Conservation (phyloP, 2,797 vertebrate species). For the Chiloscyllium punctatum region DNA sequence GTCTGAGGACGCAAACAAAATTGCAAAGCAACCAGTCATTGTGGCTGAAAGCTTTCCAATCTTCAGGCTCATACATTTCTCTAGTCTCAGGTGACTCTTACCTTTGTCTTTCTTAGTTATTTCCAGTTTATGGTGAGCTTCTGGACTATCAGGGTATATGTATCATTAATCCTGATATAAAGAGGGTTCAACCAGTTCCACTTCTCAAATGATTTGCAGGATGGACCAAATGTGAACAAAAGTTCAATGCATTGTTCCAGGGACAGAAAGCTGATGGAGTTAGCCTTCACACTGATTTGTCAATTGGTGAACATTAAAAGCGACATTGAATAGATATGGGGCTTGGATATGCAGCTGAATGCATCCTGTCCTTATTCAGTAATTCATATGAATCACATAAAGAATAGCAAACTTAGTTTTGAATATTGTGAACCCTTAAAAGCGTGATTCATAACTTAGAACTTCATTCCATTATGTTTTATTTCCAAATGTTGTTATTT, state of each 20-base stretch:
- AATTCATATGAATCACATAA: background rate
- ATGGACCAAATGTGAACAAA: background rate
- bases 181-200: background rate
- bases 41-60: background rate
- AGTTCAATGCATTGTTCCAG: background rate
- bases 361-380: background rate
- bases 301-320: background rate
- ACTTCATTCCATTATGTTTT: conserved; percentile 5
- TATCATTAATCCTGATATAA: too few species aligned
- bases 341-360: background rate
- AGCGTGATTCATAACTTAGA: background rate
- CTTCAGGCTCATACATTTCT: background rate
- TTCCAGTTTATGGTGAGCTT: background rate
- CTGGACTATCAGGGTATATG: background rate
- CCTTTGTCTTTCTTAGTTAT: background rate
- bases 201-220: background rate
- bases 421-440: background rate
- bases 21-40: background rate
- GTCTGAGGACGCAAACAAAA: background rate
- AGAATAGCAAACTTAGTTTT: conserved; percentile 2
- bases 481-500: conserved; percentile 25
- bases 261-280: background rate
- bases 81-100: background rate
- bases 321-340: background rate
- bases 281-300: background rate